phyloP scores from a whole-genome alignment of 2,113 vertebrate species.

The Fregata magnificens region DNA sequence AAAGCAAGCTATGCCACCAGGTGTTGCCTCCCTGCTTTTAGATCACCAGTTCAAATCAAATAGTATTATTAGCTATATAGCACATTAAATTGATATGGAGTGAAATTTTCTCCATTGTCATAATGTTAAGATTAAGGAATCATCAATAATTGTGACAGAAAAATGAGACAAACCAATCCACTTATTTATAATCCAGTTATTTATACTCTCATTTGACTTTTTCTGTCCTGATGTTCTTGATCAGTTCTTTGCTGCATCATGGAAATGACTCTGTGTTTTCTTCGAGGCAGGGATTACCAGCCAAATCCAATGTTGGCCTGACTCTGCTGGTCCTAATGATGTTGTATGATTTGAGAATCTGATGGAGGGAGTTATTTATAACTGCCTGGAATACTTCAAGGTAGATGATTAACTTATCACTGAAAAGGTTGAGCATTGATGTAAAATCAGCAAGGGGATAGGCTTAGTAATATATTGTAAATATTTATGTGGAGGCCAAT shows the following conservation, averaged over 20 bases:
- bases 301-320: background rate
- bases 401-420: background rate
- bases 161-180: background rate
- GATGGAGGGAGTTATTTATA: background rate
- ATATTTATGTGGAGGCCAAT: background rate
- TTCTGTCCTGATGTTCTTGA: background rate
- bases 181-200: background rate
- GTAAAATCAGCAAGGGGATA: background rate
- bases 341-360: background rate
- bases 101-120: background rate
- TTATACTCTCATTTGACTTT: background rate
- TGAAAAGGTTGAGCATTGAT: background rate
- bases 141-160: background rate
- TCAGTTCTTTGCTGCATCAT: background rate
- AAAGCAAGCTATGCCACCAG: background rate
- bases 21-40: background rate
- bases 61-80: background rate
- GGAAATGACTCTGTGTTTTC: background rate
- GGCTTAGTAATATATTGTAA: background rate
- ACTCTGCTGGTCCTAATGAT: background rate
- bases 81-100: background rate
- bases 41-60: background rate
- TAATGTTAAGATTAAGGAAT: background rate
- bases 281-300: background rate
- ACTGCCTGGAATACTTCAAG: background rate